Evolutionary conservation across 1,140 invertebrate genomes (phyloP).

Genomic region (Habropoda laboriosa): DNA sequence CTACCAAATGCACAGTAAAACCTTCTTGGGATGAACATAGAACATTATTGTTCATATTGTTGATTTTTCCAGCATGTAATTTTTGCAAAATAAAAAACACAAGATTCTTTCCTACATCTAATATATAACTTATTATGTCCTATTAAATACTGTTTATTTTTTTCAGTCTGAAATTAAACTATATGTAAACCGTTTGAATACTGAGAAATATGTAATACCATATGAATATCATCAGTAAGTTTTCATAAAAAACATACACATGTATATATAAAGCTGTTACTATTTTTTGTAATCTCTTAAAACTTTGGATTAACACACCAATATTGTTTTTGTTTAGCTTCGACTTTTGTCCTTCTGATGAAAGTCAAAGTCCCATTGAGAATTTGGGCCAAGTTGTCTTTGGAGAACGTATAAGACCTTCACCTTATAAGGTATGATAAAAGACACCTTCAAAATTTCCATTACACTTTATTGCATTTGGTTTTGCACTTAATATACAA

Average conservation of each 20-base stretch:
- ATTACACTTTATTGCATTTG: background rate
- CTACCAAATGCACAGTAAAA: too few relatives aligned
- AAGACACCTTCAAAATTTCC: background rate
- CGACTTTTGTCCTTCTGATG: conserved; percentile 93
- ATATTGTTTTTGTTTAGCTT: conserved; percentile 83
- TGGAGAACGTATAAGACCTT: conserved; percentile 97
- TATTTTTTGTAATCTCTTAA: conserved; percentile 53
- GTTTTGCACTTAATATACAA: background rate
- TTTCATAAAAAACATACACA: conserved; percentile 61
- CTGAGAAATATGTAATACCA: conserved; percentile 97
- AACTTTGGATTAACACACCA: conserved; percentile 70
- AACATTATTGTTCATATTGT: too few relatives aligned
- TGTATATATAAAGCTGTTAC: conserved; percentile 79
- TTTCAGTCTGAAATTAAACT: conserved; percentile 92
- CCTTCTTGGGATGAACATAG: too few relatives aligned
- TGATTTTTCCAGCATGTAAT: too few relatives aligned
- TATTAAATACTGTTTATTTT: conserved; percentile 54
- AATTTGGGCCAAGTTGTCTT: conserved; percentile 99
- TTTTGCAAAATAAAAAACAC: too few relatives aligned
- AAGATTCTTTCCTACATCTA: too few relatives aligned
- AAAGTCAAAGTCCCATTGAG: conserved; percentile 93
- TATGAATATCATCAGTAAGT: conserved; percentile 96
- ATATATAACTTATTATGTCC: too few relatives aligned
- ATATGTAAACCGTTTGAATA: conserved; percentile 98
- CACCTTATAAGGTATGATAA: conserved; percentile 89